Evolutionary conservation across 1,140 invertebrate species (phyloP).

Genomic region (Sipha flava): DNA sequence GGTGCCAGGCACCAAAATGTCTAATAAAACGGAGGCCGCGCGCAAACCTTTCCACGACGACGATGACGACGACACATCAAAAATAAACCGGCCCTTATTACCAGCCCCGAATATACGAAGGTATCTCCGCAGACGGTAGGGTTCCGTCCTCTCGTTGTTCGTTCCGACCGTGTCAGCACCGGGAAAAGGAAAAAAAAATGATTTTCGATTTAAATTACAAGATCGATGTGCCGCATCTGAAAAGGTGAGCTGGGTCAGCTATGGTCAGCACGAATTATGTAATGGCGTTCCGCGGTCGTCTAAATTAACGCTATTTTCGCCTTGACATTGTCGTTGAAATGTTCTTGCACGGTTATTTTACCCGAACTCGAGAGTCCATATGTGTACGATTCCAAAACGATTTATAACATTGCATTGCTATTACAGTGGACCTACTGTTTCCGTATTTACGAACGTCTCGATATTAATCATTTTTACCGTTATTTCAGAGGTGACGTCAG

Average conservation of each 20-base stretch:
- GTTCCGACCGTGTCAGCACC: too few species aligned
- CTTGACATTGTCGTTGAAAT: neutral
- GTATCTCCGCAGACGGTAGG: neutral
- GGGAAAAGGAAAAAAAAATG: neutral
- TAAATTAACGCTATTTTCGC: neutral
- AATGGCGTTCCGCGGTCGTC: neutral
- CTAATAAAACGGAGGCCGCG: neutral
- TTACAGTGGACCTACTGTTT: too few species aligned
- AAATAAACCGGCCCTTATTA: neutral
- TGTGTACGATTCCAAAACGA: too few species aligned
- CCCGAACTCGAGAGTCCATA: too few species aligned
- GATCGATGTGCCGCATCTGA: neutral
- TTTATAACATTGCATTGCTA: too few species aligned
- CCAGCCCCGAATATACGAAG: neutral
- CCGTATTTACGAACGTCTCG: too few species aligned
- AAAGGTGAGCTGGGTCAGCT: neutral
- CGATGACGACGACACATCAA: too few species aligned
- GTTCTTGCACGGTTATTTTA: too few species aligned
- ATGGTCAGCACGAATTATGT: too few species aligned
- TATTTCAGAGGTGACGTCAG: slow-evolving; percentile 22
- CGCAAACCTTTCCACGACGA: too few species aligned
- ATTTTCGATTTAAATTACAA: slow-evolving; percentile 7
- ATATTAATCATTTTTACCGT: neutral
- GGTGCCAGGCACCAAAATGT: slow-evolving; percentile 1
- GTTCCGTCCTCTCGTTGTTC: neutral